These are phyloP conservation scores for Drosophila malerkotliana DNA, from an alignment of 1,140 invertebrate genomes.

Conservation along the genomic window DNA sequence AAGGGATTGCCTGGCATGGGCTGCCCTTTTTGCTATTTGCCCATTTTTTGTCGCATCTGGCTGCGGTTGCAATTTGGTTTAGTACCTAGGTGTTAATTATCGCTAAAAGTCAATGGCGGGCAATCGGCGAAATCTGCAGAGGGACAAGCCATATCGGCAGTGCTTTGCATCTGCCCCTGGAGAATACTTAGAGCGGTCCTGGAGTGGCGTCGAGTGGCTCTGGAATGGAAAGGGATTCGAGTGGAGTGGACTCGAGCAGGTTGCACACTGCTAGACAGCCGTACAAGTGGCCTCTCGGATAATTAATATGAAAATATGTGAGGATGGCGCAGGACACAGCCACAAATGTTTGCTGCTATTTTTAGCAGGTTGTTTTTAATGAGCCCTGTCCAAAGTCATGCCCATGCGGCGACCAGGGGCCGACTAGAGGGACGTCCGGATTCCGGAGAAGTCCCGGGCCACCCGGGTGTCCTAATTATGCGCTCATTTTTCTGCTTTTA, in stretches of 20 bases:
- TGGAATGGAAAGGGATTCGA: slow-evolving; percentile 3
- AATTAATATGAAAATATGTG: slow-evolving; percentile 82
- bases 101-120: slow-evolving; percentile 78
- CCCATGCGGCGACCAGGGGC: slow-evolving; percentile 2
- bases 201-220: slow-evolving; percentile 26
- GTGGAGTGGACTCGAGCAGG: slow-evolving; percentile 17
- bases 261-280: slow-evolving; percentile 40
- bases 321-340: slow-evolving; percentile 39
- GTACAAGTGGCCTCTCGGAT: slow-evolving; percentile 61
- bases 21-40: slow-evolving; percentile 14
- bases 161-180: slow-evolving; percentile 71
- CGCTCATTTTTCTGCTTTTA: slow-evolving; percentile 60
- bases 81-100: slow-evolving; percentile 80
- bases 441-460: slow-evolving; percentile 37
- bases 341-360: slow-evolving; percentile 75
- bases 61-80: slow-evolving; percentile 73
- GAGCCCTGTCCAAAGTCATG: slow-evolving; percentile 55
- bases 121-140: slow-evolving; percentile 75
- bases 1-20: not conserved
- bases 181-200: slow-evolving; percentile 48
- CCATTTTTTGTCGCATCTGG: slow-evolving; percentile 60
- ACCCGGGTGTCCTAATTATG: slow-evolving; percentile 71
- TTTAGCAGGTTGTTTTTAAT: slow-evolving; percentile 74
- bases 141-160: slow-evolving; percentile 37
- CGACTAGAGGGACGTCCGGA: not conserved